A percentile compares a stretch with the other conserved stretches of the same genome.
These are phyloP conservation scores for Tethea ocularis DNA, from an alignment of 2,888 invertebrate genomes.

Conservation along the genomic window DNA sequence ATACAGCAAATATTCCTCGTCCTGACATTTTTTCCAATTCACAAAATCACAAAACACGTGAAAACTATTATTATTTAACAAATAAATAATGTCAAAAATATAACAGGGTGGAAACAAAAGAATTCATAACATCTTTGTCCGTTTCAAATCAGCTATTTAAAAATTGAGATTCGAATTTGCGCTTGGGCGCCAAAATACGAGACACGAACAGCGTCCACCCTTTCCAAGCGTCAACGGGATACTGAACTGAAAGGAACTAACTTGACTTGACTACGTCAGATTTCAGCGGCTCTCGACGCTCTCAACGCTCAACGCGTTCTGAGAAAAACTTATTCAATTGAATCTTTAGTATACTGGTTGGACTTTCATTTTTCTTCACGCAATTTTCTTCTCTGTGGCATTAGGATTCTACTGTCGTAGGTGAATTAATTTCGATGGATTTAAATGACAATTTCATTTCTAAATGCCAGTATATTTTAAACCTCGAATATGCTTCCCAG, in stretches of 20 bases:
- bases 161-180: constrained; percentile 30
- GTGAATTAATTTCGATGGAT: constrained; percentile 53
- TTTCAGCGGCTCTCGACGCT: constrained; percentile 41
- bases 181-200: constrained; percentile 31
- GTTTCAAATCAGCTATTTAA: constrained; percentile 8
- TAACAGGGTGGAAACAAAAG: constrained; percentile 13
- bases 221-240: constrained; percentile 39
- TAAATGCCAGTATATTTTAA: constrained; percentile 33
- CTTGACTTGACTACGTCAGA: constrained; percentile 46
- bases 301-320: constrained; percentile 30
- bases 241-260: constrained; percentile 46
- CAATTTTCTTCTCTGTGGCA: constrained; percentile 27
- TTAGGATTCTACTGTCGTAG: constrained; percentile 29
- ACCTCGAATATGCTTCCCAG: background rate
- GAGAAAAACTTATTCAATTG: constrained; percentile 13
- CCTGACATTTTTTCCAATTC: constrained; percentile 56
- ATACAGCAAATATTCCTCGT: constrained; percentile 48
- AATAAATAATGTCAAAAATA: constrained; percentile 1
- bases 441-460: constrained; percentile 55
- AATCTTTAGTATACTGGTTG: constrained; percentile 31
- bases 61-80: constrained; percentile 20
- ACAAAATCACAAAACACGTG: constrained; percentile 39
- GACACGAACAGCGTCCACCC: constrained; percentile 37
- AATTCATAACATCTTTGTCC: background rate
- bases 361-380: constrained; percentile 6